Evolutionary conservation across 1,140 invertebrate species (phyloP), one percentile per base, ranked within the genome.

Genomic region (Anastrepha obliqua): DNA sequence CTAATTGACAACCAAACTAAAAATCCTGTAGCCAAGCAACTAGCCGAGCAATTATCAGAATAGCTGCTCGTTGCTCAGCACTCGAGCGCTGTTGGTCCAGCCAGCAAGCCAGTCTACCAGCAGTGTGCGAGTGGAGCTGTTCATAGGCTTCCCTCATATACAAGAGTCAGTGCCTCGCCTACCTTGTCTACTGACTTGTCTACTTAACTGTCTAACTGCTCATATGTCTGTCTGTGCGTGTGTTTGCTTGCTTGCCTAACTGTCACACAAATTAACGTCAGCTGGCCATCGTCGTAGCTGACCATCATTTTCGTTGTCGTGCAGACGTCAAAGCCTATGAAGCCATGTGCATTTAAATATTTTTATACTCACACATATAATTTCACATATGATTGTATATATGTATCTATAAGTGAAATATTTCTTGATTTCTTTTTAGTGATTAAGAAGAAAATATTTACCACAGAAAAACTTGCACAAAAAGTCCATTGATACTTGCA

Each of bases 261-360:
- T 81, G 74, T 81, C 74, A 55, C n/a, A 81, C 44, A 81, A 81
- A 81, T 81, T 55, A 55, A 81, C 44, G 74, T 81, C 74, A 55
- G 74, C 20, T n/a, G 17, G 47, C 55, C 47, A 55, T 7, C 67
- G 42, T 3, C 67, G 42, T 47, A 6, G 13, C 11, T 17, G 29
- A 5, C 4, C 60, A 17, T 62, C 60, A 29, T 13, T 17, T 29
- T 20, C 51, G 74, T 51, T 81, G 74, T 81, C 74, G 74, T 81
- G n/a, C 17, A 55, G 47, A 13, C 20, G 74, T 81, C 74, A 81
- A 81, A 81, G n/a, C 6, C 44, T 29, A 55, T 81, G n/a, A 9
- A 55, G 11, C 47, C 29, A 58, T 81, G 44, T 17, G 1, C 2
- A 29, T 62, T n/a, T 67, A 7, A 67, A 7, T 67, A 20, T 11